Evolutionary conservation across 2,113 vertebrate species (phyloP).

Genomic region (Balaeniceps rex): DNA sequence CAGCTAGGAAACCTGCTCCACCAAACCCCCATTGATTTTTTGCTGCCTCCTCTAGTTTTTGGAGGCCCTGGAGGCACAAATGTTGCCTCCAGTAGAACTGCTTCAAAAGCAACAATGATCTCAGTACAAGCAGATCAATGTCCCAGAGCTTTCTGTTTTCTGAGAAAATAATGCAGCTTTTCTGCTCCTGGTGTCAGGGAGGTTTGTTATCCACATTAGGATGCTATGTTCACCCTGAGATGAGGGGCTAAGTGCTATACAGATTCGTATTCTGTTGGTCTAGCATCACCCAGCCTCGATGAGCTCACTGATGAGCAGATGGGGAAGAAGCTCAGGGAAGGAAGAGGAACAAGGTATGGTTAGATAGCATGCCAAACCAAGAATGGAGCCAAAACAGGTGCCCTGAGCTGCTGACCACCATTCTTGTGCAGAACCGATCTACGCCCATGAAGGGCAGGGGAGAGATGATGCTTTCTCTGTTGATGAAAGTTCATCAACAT

Average conservation of each 20-base stretch:
- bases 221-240: not conserved
- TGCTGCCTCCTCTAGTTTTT: not conserved
- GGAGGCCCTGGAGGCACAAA: not conserved
- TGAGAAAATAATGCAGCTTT: not conserved
- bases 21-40: not conserved
- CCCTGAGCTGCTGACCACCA: not conserved
- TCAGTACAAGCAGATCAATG: not conserved
- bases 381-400: not conserved
- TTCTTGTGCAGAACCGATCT: not conserved
- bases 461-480: not conserved
- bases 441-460: not conserved
- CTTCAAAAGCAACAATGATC: not conserved
- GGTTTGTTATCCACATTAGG: not conserved
- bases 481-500: not conserved
- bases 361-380: not conserved
- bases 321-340: not conserved
- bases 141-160: not conserved
- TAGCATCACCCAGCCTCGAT: not conserved
- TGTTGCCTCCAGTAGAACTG: not conserved
- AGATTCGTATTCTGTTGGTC: not conserved
- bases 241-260: not conserved
- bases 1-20: not conserved
- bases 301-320: not conserved
- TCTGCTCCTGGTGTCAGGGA: not conserved
- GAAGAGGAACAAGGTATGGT: not conserved